Evolutionary conservation across 2,797 vertebrate species (phyloP).

Genomic region (Gallinago nigripennis): DNA sequence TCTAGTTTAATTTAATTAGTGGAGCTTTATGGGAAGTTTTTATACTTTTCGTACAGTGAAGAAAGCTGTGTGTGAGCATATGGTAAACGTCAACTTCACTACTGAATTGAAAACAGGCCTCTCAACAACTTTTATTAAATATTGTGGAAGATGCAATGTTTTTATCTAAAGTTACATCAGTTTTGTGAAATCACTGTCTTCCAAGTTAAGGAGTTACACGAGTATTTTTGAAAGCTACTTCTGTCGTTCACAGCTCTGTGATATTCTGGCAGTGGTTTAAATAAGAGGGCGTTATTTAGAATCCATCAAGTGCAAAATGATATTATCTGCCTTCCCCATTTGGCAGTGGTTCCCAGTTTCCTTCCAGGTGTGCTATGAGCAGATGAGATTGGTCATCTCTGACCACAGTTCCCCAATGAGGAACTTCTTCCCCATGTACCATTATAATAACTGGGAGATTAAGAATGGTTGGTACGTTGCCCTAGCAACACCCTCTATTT

Average conservation of each 20-base stretch:
- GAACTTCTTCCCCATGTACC: not conserved
- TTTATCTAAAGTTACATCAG: not conserved
- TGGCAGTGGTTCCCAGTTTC: not conserved
- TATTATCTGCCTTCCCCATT: not conserved
- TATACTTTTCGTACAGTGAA: not conserved
- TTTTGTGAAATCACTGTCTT: not conserved
- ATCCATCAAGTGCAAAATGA: not conserved
- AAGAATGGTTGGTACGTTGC: not conserved
- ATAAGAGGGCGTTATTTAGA: not conserved
- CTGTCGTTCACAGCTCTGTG: not conserved
- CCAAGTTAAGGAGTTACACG: not conserved
- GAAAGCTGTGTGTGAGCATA: not conserved
- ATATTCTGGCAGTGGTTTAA: not conserved
- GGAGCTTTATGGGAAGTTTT: not conserved
- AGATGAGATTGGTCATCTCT: not conserved
- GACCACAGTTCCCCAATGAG: not conserved
- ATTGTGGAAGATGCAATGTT: not conserved
- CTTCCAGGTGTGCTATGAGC: not conserved
- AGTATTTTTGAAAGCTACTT: not conserved
- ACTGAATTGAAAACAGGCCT: not conserved
- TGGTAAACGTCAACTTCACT: not conserved
- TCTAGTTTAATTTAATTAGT: constrained; percentile 5
- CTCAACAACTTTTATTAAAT: not conserved
- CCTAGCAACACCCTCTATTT: not conserved
- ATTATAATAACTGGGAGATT: not conserved